phyloP scores from a whole-genome alignment of 2,888 invertebrate species.

The Drosophila rellima region DNA sequence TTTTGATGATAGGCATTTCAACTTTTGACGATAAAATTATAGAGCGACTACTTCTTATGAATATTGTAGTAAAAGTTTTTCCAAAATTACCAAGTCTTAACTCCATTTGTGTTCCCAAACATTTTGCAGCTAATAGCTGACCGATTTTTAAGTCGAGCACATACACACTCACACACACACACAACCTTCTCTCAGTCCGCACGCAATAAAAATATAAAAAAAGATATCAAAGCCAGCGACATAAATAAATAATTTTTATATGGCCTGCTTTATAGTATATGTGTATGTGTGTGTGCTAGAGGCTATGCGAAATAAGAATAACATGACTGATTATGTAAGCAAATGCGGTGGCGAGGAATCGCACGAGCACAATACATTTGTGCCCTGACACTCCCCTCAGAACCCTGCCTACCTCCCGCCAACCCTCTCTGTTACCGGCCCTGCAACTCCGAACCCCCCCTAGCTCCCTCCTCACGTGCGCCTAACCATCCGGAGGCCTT shows the following conservation, averaged over 20 bases:
- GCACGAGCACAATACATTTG: constrained; percentile 48
- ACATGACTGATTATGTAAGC: constrained; percentile 83
- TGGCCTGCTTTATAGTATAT: constrained; percentile 15
- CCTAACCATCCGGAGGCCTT: constrained; percentile 26
- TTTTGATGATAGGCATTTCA: too few relatives aligned
- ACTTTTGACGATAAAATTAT: background rate
- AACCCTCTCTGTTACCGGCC: background rate
- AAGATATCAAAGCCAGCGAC: constrained; percentile 53
- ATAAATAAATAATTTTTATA: constrained; percentile 72
- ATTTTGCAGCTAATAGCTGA: constrained; percentile 31
- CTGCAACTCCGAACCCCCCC: background rate
- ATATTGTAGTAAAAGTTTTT: background rate
- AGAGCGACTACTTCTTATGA: background rate
- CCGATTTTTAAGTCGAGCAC: constrained; percentile 45
- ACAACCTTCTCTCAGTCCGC: constrained; percentile 15
- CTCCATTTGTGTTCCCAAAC: constrained; percentile 7
- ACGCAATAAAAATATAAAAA: constrained; percentile 67
- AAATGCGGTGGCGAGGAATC: constrained; percentile 48
- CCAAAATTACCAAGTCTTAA: background rate
- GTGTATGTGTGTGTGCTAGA: constrained; percentile 22
- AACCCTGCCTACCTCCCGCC: background rate
- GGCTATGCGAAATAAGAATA: constrained; percentile 71
- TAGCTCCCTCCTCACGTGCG: background rate
- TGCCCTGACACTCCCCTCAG: constrained; percentile 1
- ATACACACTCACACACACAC: constrained; percentile 24